These are phyloP conservation scores for Smittia sp. DNA, from an alignment of 2,888 invertebrate genomes.

Conservation along the genomic window DNA sequence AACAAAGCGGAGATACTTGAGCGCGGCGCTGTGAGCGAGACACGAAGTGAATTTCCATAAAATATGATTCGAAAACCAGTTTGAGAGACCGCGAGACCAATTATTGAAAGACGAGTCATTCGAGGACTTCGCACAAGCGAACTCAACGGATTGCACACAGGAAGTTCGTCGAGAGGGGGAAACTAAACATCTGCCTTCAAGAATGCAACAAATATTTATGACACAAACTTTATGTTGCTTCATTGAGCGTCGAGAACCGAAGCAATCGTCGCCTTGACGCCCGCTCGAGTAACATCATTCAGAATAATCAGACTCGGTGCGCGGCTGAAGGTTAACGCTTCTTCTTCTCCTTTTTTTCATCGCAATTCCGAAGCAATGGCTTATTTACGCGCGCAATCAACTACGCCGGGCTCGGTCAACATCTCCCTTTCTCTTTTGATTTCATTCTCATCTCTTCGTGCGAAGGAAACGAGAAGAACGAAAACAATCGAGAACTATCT, in stretches of 20 bases:
- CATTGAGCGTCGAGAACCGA: not conserved
- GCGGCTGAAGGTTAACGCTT: not conserved
- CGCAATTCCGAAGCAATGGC: not conserved
- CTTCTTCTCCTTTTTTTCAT: not conserved
- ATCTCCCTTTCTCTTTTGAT: not conserved
- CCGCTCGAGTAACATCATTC: not conserved
- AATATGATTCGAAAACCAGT: conserved; percentile 15
- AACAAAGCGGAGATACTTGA: not conserved
- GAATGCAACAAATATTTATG: conserved; percentile 14
- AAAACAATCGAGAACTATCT: not conserved
- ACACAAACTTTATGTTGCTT: not conserved
- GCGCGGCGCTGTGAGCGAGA: conserved; percentile 2
- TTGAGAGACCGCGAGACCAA: not conserved
- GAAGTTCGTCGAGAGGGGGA: conserved; percentile 7
- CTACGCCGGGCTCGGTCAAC: not conserved
- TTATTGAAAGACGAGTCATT: not conserved
- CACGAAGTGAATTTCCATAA: not conserved
- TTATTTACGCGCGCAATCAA: conserved; percentile 7
- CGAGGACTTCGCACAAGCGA: not conserved
- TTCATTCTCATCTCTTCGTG: not conserved
- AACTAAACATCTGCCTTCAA: conserved; percentile 6
- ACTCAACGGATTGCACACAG: not conserved
- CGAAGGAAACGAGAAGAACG: not conserved
- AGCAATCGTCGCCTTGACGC: not conserved
- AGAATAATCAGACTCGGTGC: not conserved